These are phyloP conservation scores for Cheilosia pagana DNA, from an alignment of 2,888 invertebrate species.

Conservation along the genomic window DNA sequence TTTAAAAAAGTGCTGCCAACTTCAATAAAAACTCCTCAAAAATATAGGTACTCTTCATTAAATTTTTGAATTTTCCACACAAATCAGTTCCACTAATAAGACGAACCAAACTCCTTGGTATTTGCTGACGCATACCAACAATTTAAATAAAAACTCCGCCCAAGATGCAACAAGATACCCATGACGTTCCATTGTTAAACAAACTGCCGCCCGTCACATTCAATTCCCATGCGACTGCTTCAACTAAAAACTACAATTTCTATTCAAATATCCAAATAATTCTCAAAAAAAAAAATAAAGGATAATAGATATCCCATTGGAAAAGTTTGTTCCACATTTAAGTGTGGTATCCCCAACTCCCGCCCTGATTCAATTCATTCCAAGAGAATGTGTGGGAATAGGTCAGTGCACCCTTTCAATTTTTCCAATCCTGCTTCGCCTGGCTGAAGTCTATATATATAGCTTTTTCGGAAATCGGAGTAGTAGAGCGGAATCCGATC, in stretches of 20 bases:
- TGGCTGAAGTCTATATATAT: not conserved
- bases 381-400: constrained; percentile 39
- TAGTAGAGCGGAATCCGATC: constrained; percentile 48
- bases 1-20: too few relatives aligned
- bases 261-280: constrained; percentile 44
- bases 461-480: constrained; percentile 9
- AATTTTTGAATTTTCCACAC: too few relatives aligned
- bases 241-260: constrained; percentile 21
- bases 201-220: not conserved
- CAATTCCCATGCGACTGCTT: not conserved
- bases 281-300: constrained; percentile 43
- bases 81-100: too few relatives aligned
- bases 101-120: too few relatives aligned
- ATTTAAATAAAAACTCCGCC: not conserved
- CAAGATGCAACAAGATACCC: not conserved
- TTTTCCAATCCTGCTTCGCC: constrained; percentile 27
- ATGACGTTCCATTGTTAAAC: not conserved
- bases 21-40: too few relatives aligned
- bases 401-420: constrained; percentile 49
- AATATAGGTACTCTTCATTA: too few relatives aligned
- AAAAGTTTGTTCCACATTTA: constrained; percentile 57
- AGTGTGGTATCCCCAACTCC: constrained; percentile 24
- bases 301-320: constrained; percentile 55
- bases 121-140: too few relatives aligned
- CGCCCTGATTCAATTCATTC: constrained; percentile 5